These are phyloP conservation scores for Heliopora coerulea DNA, from an alignment of 92 coral and sea anemone genomes.

Conservation along the genomic window DNA sequence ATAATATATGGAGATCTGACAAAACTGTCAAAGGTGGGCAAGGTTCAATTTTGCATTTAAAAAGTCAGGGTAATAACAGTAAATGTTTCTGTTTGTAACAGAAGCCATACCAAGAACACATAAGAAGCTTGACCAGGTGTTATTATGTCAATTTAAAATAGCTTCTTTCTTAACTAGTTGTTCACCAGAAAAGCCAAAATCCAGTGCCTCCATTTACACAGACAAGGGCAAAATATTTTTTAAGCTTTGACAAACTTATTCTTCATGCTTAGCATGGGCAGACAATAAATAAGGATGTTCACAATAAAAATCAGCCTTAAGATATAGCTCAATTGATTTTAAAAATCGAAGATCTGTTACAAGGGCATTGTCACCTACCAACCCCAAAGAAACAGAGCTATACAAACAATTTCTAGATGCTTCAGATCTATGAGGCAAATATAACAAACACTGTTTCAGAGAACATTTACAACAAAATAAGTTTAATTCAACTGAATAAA, in stretches of 20 bases:
- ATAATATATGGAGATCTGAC: too few relatives aligned
- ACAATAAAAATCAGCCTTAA: background rate
- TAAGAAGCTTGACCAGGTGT: background rate
- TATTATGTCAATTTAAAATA: background rate
- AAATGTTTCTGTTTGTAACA: too few relatives aligned
- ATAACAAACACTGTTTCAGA: too few relatives aligned
- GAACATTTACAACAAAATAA: too few relatives aligned
- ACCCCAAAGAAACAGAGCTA: background rate
- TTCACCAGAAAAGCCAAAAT: background rate
- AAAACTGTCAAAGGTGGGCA: too few relatives aligned
- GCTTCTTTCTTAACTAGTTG: background rate
- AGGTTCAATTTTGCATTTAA: too few relatives aligned
- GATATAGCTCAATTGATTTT: background rate
- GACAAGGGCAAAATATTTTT: constrained; percentile 8
- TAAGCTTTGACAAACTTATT: background rate
- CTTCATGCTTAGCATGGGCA: background rate
- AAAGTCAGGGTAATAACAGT: too few relatives aligned
- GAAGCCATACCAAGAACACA: background rate
- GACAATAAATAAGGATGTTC: constrained; percentile 1
- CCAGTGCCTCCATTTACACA: background rate
- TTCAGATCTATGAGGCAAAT: constrained; percentile 5
- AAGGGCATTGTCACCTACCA: constrained; percentile 20
- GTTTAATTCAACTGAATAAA: too few relatives aligned
- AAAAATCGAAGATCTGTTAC: background rate
- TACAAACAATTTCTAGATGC: background rate